Base-by-base conservation (phyloP, 64 coral and sea anemone genomes). In the Trachythela sp. region DNA sequence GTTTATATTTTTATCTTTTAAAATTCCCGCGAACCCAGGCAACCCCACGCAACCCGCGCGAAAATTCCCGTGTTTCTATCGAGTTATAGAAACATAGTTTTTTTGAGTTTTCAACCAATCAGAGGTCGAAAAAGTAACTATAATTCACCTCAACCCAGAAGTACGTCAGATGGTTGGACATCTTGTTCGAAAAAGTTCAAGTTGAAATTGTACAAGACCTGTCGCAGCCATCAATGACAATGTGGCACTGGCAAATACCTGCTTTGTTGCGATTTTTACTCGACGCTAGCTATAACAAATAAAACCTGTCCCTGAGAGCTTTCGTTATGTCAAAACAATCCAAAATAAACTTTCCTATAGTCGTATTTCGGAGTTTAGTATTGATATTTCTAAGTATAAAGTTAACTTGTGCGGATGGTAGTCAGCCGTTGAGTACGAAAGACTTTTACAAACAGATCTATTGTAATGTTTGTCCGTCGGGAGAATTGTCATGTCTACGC, bases 391-490 rank as follows among this genome's bases (percentile, higher is more conserved):
- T 24, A 0, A 64, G 56, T 27, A n/a, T 26, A 2, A 64, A 24
- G 4, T 64, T 64, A 64, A 24, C 20, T 80, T 80, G 20, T 30
- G 75, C 20, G 2, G 75, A 80, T 37, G 31, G 8, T 37, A 80
- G 30, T 22, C 33, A 39, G 15, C 75, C 75, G 26, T 20, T 80
- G 18, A 80, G 30, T 35, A 80, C 75, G 20, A 80, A 80, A 22
- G 75, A 80, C 33, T 80, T 80, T 39, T 80, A 80, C 75, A 80
- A 80, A 80, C 75, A 80, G 75, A 80, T 80, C 17, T 80, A 80
- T 13, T 13, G 75, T 17, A 15, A 80, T 2, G 75, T 80, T 6
- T 80, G 75, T 22, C 75, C 75, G 35, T 30, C 75, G 0, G 75
- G 75, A 36, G 75, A 39, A 37, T 80, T 80, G 35, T 35, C 75